These are phyloP conservation scores for Nicator chloris DNA, from an alignment of 2,113 vertebrate species.

Conservation along the genomic window DNA sequence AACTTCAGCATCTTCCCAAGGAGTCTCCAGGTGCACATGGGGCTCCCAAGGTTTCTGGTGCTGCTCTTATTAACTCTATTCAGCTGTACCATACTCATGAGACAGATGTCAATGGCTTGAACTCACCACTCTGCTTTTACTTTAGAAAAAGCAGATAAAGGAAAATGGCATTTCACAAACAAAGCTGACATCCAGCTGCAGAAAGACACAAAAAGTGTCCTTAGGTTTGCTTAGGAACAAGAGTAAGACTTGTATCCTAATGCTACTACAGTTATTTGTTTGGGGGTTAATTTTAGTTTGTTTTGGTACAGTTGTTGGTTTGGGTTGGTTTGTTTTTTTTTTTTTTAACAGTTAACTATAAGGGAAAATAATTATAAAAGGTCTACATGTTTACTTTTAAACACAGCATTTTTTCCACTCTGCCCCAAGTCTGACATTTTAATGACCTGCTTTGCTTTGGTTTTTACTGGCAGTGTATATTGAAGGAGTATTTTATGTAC, in stretches of 20 bases:
- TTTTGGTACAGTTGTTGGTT: not conserved
- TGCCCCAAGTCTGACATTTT: constrained; percentile 75
- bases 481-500: constrained; percentile 69
- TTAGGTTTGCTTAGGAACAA: not conserved
- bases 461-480: constrained; percentile 63
- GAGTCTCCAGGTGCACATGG: fast-evolving
- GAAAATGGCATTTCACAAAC: not conserved
- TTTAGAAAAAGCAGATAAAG: not conserved
- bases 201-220: not conserved
- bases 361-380: constrained; percentile 65
- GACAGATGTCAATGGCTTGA: not conserved
- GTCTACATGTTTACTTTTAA: constrained; percentile 75
- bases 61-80: not conserved
- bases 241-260: not conserved
- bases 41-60: not conserved
- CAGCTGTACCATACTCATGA: not conserved
- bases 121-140: not conserved
- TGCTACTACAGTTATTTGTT: not conserved
- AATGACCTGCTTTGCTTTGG: constrained; percentile 72
- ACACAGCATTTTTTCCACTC: constrained; percentile 71
- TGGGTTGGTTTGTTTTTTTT: not conserved
- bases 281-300: not conserved
- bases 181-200: not conserved
- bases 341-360: constrained; percentile 29
- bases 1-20: not conserved